Evolutionary conservation across 2,888 invertebrate genomes (phyloP).

Genomic region (Iselma pallidipennis): DNA sequence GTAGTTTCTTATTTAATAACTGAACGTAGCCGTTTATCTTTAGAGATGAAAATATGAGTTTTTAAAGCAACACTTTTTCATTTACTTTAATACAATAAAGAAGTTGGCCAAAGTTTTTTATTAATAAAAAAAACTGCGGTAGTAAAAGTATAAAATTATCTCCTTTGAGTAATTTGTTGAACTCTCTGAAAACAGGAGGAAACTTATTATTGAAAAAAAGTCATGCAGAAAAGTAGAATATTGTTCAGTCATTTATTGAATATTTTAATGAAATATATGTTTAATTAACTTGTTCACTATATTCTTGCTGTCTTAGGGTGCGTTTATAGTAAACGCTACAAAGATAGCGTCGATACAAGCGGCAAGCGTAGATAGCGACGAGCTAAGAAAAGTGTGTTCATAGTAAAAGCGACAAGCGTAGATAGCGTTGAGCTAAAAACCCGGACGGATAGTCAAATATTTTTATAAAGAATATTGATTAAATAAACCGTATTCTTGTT

Average conservation of each 20-base stretch:
- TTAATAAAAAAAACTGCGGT: neutral
- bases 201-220: too few species aligned
- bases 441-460: too few species aligned
- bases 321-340: too few species aligned
- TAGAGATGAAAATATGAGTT: neutral
- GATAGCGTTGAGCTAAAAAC: too few species aligned
- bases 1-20: neutral
- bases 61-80: neutral
- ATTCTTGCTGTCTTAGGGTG: neutral
- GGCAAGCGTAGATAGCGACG: too few species aligned
- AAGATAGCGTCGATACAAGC: too few species aligned
- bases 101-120: neutral
- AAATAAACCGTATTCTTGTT: too few species aligned
- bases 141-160: neutral
- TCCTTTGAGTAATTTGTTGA: neutral
- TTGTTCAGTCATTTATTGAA: neutral
- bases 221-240: neutral
- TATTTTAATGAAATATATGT: neutral
- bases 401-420: too few species aligned
- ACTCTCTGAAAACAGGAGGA: too few species aligned
- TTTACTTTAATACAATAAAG: neutral
- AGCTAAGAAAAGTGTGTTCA: too few species aligned
- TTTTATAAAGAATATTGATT: too few species aligned
- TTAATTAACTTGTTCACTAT: conserved; percentile 1
- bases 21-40: neutral